Percentiles rank a stretch among this genome's conserved stretches.
phyloP scores from a whole-genome alignment of 2,113 vertebrate species.

The Buteo buteo region DNA sequence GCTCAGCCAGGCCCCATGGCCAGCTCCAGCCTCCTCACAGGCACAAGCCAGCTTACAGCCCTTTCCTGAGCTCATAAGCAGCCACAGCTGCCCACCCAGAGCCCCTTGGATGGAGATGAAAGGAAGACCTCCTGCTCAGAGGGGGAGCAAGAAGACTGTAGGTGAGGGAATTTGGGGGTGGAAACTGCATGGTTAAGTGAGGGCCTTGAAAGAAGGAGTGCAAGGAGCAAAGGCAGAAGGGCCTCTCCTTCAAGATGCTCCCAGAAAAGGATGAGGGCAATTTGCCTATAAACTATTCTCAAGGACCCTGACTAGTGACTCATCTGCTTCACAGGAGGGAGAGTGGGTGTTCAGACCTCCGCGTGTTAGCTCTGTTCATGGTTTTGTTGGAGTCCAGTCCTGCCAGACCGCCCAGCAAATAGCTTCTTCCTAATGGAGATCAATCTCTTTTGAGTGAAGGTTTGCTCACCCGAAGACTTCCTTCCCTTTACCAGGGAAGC shows the following conservation, averaged over 20 bases:
- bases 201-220: not conserved
- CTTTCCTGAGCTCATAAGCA: constrained; percentile 53
- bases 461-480: not conserved
- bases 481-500: not conserved
- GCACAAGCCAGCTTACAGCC: constrained; percentile 48
- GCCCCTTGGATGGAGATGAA: constrained; percentile 42
- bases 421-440: not conserved
- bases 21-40: constrained; percentile 44
- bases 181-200: not conserved
- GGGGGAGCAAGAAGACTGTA: not conserved
- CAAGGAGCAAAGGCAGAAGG: not conserved
- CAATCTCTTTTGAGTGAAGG: not conserved
- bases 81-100: constrained; percentile 28
- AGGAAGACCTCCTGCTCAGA: constrained; percentile 1
- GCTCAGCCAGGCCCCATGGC: constrained; percentile 57
- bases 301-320: not conserved
- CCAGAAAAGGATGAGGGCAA: not conserved
- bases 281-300: not conserved
- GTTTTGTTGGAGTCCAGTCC: not conserved
- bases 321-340: not conserved
- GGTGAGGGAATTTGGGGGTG: not conserved
- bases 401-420: not conserved
- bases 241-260: not conserved
- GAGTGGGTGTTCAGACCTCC: not conserved
- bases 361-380: not conserved